Conservation (phyloP, 2,888 invertebrate species). For the Oxytorus armatus region DNA sequence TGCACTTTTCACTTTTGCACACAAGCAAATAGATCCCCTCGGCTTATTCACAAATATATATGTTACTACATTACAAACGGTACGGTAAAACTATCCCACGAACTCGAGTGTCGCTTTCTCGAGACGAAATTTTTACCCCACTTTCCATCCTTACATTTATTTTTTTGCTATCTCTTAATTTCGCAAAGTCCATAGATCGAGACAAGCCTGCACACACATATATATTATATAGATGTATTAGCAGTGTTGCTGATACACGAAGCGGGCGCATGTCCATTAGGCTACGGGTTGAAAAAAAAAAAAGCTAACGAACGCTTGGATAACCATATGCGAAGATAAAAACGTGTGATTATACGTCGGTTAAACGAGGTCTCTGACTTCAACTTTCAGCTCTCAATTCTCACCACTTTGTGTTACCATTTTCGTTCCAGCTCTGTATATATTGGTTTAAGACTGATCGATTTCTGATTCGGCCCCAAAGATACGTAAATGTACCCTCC, state of each 20-base stretch:
- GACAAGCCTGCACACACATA: not conserved
- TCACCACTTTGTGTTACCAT: constrained; percentile 19
- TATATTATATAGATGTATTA: constrained; percentile 41
- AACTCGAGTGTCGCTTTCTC: constrained; percentile 32
- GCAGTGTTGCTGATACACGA: constrained; percentile 31
- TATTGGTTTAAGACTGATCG: constrained; percentile 26
- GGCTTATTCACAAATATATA: constrained; percentile 3
- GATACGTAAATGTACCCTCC: no score
- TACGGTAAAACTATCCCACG: constrained; percentile 6
- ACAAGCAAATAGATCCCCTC: constrained; percentile 6
- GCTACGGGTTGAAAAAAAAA: constrained; percentile 32
- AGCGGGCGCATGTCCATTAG: constrained; percentile 34
- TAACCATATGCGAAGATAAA: constrained; percentile 54
- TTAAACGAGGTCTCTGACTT: constrained; percentile 55
- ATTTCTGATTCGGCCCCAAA: no score
- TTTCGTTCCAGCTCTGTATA: constrained; percentile 30
- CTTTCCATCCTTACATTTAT: not conserved
- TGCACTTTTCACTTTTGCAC: constrained; percentile 62
- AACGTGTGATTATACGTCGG: constrained; percentile 58
- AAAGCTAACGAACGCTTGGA: constrained; percentile 60
- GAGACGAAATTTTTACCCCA: constrained; percentile 1
- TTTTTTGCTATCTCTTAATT: constrained; percentile 26
- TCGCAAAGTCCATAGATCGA: constrained; percentile 31
- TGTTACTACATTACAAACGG: not conserved
- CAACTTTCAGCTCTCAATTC: constrained; percentile 57